Evolutionary conservation across 2,113 vertebrate species (phyloP).

Genomic region (Vulpes ferrilata): DNA sequence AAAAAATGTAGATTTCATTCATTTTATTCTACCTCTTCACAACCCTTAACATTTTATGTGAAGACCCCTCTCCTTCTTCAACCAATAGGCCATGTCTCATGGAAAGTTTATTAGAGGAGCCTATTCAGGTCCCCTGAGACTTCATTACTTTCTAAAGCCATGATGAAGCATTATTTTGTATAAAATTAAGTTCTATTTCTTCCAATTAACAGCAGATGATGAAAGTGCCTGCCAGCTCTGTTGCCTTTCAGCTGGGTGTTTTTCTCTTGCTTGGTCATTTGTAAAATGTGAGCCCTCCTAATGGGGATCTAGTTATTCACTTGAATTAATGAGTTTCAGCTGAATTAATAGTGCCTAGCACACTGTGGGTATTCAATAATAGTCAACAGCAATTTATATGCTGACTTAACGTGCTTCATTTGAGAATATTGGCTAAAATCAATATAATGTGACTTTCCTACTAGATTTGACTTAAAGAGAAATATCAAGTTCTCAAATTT

Average conservation of each 20-base stretch:
- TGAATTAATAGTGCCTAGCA: constrained; percentile 63
- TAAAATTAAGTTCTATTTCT: constrained; percentile 80
- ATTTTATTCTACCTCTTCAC: neutral
- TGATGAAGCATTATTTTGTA: constrained; percentile 76
- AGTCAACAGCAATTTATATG: constrained; percentile 65
- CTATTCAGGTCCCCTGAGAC: constrained; percentile 48
- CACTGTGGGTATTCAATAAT: constrained; percentile 57
- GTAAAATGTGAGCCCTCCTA: constrained; percentile 74
- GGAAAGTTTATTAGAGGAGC: constrained; percentile 35
- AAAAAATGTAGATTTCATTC: neutral
- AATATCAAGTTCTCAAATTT: constrained; percentile 2
- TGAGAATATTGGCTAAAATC: constrained; percentile 57
- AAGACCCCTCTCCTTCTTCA: neutral
- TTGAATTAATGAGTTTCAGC: constrained; percentile 79
- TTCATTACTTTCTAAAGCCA: constrained; percentile 68
- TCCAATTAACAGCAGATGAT: constrained; percentile 83
- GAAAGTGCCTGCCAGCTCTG: constrained; percentile 71
- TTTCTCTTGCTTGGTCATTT: constrained; percentile 82
- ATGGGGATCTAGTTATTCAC: constrained; percentile 62
- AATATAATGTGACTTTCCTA: constrained; percentile 23
- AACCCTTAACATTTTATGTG: neutral
- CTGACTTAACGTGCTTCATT: constrained; percentile 44
- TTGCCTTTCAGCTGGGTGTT: constrained; percentile 77
- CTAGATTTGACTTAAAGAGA: constrained; percentile 41
- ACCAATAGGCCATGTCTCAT: neutral